These are phyloP conservation scores for Ligdia adustata DNA, from an alignment of 2,888 invertebrate genomes.

Conservation along the genomic window DNA sequence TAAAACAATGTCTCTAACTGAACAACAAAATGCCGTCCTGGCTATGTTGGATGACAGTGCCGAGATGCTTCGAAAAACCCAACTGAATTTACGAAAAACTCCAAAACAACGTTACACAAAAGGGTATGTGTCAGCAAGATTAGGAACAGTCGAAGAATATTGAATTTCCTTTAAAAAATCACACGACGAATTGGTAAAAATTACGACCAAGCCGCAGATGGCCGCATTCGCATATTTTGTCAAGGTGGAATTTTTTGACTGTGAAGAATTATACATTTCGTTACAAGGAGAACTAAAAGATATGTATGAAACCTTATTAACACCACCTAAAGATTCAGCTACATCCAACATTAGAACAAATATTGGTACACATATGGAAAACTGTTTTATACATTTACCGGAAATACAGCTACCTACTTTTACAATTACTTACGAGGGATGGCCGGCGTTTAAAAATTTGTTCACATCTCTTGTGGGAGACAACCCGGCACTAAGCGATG, in stretches of 20 bases:
- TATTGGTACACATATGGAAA: not conserved
- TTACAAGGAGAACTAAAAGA: not conserved
- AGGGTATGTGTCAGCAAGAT: not conserved
- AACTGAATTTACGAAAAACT: not conserved
- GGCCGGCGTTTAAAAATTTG: not conserved
- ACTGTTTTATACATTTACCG: not conserved
- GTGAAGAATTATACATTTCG: not conserved
- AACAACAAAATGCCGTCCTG: too few species aligned
- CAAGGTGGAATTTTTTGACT: not conserved
- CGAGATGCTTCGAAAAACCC: not conserved
- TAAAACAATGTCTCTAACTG: too few species aligned
- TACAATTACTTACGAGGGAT: not conserved
- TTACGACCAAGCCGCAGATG: not conserved
- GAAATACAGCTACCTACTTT: not conserved
- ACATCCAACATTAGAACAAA: not conserved
- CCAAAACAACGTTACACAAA: not conserved
- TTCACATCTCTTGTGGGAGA: not conserved
- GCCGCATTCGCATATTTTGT: not conserved
- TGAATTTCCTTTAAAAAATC: not conserved
- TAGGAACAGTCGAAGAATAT: not conserved
- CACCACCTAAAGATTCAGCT: not conserved
- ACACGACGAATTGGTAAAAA: not conserved
- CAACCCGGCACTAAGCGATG: not conserved
- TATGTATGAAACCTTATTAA: not conserved
- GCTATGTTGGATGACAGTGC: not conserved